Conservation (phyloP, 2,113 vertebrate genomes). For the Salminus brasiliensis region DNA sequence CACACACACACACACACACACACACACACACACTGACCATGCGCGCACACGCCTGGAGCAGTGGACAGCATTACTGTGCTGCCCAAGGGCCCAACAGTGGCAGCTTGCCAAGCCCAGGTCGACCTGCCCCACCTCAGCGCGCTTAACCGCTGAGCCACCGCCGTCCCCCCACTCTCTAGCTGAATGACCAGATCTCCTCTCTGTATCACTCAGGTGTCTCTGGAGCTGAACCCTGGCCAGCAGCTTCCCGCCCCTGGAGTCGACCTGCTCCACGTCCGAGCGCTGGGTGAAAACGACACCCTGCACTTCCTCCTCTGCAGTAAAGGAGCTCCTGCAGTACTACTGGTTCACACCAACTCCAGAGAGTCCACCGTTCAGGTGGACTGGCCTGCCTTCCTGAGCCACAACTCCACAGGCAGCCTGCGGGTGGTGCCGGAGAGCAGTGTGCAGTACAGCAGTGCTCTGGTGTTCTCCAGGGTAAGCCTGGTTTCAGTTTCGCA, state of each 20-base stretch:
- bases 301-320: constrained; percentile 88
- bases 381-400: constrained; percentile 81
- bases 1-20: too few relatives aligned
- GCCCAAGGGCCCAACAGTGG: too few relatives aligned
- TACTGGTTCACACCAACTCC: constrained; percentile 81
- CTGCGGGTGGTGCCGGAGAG: constrained; percentile 79
- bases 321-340: constrained; percentile 79
- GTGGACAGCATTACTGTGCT: too few relatives aligned
- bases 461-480: constrained; percentile 84
- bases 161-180: too few relatives aligned
- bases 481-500: background rate
- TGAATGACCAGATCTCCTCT: background rate
- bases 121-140: too few relatives aligned
- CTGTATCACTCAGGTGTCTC: constrained; percentile 72
- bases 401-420: constrained; percentile 60
- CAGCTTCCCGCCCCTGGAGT: constrained; percentile 31
- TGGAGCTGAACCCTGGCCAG: constrained; percentile 77
- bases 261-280: constrained; percentile 83
- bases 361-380: constrained; percentile 73
- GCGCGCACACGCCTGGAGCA: too few relatives aligned
- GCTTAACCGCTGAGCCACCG: too few relatives aligned
- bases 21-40: too few relatives aligned
- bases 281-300: constrained; percentile 77
- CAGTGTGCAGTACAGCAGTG: constrained; percentile 77
- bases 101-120: too few relatives aligned